phyloP scores from a whole-genome alignment of 2,888 invertebrate genomes.

The Tetranychus truncatus region DNA sequence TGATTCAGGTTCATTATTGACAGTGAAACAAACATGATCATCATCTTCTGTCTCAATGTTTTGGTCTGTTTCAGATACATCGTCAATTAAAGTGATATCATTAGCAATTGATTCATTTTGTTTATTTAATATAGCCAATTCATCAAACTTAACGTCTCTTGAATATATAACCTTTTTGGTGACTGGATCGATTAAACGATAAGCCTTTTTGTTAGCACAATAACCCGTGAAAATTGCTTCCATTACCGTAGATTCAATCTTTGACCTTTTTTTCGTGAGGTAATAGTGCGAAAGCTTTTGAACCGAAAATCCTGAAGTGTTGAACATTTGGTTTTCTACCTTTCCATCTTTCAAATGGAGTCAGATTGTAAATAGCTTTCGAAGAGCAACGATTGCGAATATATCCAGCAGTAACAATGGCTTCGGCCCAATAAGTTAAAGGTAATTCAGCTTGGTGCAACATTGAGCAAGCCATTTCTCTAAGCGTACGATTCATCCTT shows the following conservation, averaged over 20 bases:
- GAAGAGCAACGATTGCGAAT: slow-evolving; percentile 20
- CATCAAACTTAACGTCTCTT: too few relatives aligned
- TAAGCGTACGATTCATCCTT: slow-evolving; percentile 25
- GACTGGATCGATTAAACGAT: slow-evolving; percentile 10
- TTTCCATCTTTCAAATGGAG: slow-evolving; percentile 2
- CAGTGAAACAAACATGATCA: too few relatives aligned
- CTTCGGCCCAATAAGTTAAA: slow-evolving; percentile 21
- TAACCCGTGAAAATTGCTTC: slow-evolving; percentile 16
- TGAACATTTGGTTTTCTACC: neutral
- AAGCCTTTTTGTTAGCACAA: slow-evolving; percentile 7
- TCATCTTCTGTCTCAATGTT: too few relatives aligned
- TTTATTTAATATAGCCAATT: too few relatives aligned
- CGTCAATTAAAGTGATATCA: too few relatives aligned
- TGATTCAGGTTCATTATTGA: too few relatives aligned
- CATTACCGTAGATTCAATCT: slow-evolving; percentile 15
- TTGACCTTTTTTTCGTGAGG: neutral
- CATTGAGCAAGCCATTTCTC: slow-evolving; percentile 23
- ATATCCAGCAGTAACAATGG: slow-evolving; percentile 23
- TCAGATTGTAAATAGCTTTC: neutral
- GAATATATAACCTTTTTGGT: slow-evolving; percentile 3
- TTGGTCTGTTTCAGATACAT: too few relatives aligned
- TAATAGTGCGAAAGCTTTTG: neutral
- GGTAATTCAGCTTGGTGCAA: neutral
- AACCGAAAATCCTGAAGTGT: neutral
- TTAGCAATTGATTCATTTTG: too few relatives aligned